Percentiles rank a stretch among this genome's conserved stretches.
phyloP scores from a whole-genome alignment of 2,113 vertebrate species.

The Oncorhynchus mykiss region DNA sequence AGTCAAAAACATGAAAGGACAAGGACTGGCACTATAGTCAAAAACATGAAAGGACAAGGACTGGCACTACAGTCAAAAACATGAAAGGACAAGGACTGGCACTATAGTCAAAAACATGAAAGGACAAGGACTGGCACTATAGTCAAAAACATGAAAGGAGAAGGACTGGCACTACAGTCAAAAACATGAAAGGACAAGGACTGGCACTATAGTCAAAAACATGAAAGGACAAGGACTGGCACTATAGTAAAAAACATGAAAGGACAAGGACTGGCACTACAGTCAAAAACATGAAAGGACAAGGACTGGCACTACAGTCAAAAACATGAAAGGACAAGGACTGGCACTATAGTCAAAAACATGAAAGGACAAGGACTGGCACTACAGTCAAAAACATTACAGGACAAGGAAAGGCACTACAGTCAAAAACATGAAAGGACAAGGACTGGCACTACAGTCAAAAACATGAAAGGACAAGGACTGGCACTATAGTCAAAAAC shows the following conservation, averaged over 20 bases:
- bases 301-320: background rate
- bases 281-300: background rate
- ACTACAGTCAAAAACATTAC: background rate
- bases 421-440: background rate
- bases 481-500: no score
- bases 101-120: background rate
- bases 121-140: no score
- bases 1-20: background rate
- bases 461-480: no score
- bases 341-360: no score
- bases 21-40: background rate
- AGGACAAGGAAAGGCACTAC: no score
- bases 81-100: background rate
- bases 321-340: no score
- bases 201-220: no score
- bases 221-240: background rate
- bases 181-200: no score
- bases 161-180: background rate
- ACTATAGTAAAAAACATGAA: background rate
- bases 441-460: background rate
- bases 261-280: no score
- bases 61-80: no score
- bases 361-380: background rate
- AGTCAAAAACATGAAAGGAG: background rate
- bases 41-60: no score